Conservation (phyloP, 2,888 invertebrate species). For the Xestoiulus laeticollis region DNA sequence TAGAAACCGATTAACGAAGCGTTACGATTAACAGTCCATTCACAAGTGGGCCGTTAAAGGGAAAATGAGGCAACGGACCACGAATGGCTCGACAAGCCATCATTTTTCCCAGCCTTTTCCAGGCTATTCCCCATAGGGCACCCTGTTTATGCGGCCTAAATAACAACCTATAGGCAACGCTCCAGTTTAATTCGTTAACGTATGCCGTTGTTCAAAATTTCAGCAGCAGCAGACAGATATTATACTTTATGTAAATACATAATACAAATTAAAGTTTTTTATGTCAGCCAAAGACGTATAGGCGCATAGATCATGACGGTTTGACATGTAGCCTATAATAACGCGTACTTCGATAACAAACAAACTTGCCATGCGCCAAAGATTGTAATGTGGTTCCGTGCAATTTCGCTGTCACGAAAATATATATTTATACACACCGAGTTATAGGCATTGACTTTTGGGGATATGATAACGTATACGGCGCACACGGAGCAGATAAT, state of each 20-base stretch:
- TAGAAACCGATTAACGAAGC: no score
- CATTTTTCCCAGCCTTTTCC: not conserved
- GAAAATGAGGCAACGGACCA: not conserved
- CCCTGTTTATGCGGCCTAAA: not conserved
- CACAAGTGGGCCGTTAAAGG: not conserved
- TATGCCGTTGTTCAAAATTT: constrained; percentile 16
- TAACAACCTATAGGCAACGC: constrained; percentile 20
- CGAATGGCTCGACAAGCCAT: not conserved
- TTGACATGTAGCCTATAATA: constrained; percentile 28
- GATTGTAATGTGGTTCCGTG: constrained; percentile 41
- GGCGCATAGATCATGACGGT: constrained; percentile 27
- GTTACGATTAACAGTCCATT: not conserved
- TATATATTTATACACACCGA: constrained; percentile 39
- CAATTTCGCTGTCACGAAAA: constrained; percentile 43
- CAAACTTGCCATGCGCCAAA: constrained; percentile 35
- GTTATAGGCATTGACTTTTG: constrained; percentile 35
- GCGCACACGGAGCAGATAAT: constrained; percentile 12
- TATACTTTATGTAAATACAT: constrained; percentile 41
- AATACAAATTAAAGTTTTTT: constrained; percentile 42
- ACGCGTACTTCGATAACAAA: constrained; percentile 35
- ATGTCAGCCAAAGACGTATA: constrained; percentile 6
- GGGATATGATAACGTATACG: constrained; percentile 35
- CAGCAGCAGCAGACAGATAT: constrained; percentile 32
- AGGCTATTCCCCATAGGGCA: not conserved
- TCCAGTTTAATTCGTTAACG: not conserved